Conservation (phyloP, 64 coral and sea anemone species). For the Cladopsammia gracilis region DNA sequence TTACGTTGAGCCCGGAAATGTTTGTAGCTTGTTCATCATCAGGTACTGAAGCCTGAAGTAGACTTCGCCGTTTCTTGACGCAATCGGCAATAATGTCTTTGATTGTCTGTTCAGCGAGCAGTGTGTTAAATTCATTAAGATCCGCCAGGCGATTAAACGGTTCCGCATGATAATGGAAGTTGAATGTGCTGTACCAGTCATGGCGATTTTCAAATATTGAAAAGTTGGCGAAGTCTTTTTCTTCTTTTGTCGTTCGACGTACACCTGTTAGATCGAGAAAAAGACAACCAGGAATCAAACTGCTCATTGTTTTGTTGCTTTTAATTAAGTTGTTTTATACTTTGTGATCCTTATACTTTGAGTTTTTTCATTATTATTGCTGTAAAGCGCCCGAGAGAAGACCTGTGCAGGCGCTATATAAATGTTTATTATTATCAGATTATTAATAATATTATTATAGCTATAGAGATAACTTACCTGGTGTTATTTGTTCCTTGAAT, state of each 20-base stretch:
- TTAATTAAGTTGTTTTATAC: not conserved
- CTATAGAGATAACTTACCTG: not conserved
- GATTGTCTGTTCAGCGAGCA: not conserved
- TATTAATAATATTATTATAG: too few relatives aligned
- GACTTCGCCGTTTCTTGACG: not conserved
- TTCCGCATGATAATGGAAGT: slow-evolving; percentile 18
- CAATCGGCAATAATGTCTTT: slow-evolving; percentile 21
- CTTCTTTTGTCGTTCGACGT: not conserved
- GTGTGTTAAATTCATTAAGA: slow-evolving; percentile 34
- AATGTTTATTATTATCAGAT: not conserved
- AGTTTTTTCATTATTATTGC: not conserved
- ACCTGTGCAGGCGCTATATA: not conserved
- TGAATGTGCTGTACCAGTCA: slow-evolving; percentile 34
- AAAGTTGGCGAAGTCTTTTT: not conserved
- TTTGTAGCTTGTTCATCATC: too few relatives aligned
- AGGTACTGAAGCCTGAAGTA: not conserved
- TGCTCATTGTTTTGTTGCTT: not conserved
- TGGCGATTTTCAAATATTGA: slow-evolving; percentile 36
- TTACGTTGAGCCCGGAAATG: too few relatives aligned
- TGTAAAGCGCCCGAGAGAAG: not conserved
- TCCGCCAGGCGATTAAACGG: slow-evolving; percentile 8
- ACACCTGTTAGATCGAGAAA: not conserved
- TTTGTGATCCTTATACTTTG: not conserved
- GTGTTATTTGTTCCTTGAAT: slow-evolving; percentile 7
- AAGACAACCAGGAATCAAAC: not conserved